Evolutionary conservation across 2,797 vertebrate species (phyloP).

Genomic region (Todus mexicanus): DNA sequence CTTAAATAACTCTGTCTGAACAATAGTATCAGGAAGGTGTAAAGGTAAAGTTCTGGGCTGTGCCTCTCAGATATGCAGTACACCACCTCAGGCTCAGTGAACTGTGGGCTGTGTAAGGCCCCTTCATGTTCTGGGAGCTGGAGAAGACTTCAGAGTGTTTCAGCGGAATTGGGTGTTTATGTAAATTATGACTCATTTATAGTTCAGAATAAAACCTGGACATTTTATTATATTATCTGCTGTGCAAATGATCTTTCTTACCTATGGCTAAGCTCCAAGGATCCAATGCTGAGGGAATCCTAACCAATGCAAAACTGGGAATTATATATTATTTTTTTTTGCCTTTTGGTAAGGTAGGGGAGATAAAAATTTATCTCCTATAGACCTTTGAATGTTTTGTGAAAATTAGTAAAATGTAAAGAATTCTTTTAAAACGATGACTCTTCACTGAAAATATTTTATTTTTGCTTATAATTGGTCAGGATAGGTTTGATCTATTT

Average conservation of each 20-base stretch:
- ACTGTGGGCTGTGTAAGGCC: neutral
- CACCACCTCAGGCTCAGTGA: neutral
- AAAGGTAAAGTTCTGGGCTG: neutral
- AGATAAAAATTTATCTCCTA: neutral
- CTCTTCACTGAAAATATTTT: neutral
- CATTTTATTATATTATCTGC: neutral
- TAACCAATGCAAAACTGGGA: neutral
- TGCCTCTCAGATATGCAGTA: neutral
- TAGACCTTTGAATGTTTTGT: neutral
- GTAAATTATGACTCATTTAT: neutral
- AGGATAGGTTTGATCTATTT: neutral
- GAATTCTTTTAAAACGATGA: neutral
- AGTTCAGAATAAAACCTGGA: neutral
- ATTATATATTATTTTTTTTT: neutral
- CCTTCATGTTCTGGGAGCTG: neutral
- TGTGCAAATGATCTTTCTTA: neutral
- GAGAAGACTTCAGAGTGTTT: neutral
- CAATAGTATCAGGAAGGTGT: neutral
- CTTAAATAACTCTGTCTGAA: neutral
- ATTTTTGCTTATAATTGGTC: neutral
- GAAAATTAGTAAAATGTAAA: neutral
- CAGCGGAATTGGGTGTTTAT: neutral
- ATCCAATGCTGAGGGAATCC: rapidly evolving
- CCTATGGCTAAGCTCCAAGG: neutral
- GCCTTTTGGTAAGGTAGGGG: neutral